These are phyloP conservation scores for Myotis myotis DNA, from an alignment of 2,797 vertebrate genomes.

Conservation along the genomic window DNA sequence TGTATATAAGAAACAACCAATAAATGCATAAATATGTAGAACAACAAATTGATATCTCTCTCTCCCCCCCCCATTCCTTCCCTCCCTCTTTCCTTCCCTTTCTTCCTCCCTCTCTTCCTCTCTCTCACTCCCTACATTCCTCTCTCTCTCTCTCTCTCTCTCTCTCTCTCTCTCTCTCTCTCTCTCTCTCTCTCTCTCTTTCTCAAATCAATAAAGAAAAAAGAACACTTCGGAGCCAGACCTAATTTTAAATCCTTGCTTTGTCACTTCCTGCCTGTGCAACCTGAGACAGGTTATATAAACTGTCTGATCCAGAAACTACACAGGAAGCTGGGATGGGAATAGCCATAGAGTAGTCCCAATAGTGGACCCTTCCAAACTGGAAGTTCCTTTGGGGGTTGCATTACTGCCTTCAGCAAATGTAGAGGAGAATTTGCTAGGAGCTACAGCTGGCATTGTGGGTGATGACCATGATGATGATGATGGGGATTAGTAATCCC, in stretches of 20 bases:
- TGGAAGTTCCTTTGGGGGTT: background rate
- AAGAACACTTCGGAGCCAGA: background rate
- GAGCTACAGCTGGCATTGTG: background rate
- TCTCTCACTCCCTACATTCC: background rate
- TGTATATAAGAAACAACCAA: background rate
- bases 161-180: background rate
- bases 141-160: background rate
- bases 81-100: accelerated
- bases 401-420: slow-evolving; percentile 12
- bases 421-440: slow-evolving; percentile 1
- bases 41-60: background rate
- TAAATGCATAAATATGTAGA: background rate
- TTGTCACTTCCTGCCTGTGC: background rate
- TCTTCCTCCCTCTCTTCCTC: background rate
- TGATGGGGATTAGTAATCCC: background rate
- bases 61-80: no score
- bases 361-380: background rate
- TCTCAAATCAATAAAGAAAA: background rate
- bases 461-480: background rate
- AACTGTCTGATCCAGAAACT: slow-evolving; percentile 20
- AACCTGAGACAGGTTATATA: background rate
- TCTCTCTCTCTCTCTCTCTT: background rate
- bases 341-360: background rate
- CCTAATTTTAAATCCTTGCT: slow-evolving; percentile 57
- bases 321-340: background rate